Base-by-base conservation (phyloP, 2,113 vertebrate species). In the Corythornis cristatus region DNA sequence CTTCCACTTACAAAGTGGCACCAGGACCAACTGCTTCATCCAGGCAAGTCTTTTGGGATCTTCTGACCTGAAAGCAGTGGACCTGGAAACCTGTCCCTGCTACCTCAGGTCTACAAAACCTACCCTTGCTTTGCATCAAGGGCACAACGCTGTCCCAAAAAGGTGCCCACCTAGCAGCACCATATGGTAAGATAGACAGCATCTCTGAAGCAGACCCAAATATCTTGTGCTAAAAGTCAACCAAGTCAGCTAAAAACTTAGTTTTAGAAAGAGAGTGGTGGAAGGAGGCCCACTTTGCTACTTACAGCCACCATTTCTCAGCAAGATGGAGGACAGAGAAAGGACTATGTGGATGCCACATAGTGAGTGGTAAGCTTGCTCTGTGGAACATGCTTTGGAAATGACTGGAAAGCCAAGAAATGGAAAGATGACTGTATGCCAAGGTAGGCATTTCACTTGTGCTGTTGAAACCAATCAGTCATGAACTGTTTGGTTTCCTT, bases 141-240 rank as follows among this genome's bases (percentile, higher is more conserved):
- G 25, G 17, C 50, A 54, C 11, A 42, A 15, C 3, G 1, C 25
- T 73, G 40, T 25, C 20, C 67, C 6, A 2, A 31, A 15, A 45
- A 23, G 17, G 7, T 8, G 28, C 23, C 50, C 37, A 40, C 23
- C 31, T 64, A 76, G 50, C 62, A 68, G 35, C 21, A 31, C 33
- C 5, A 0, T 26, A 35, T 0, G 1, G 23, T 22, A 40, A 53
- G n/a, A 40, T 6, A 67, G 33, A 28, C 2, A 28, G 21, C 20
- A 17, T 7, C 6, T 0, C 22, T 57, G 43, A 57, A 37, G 35
- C 22, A 46, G 50, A 76, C 7, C 2, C 16, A 45, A 37, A 10
- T 37, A 37, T 37, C 45, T 73, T 45, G 25, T 11, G 35, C 61
- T 48, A 25, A 43, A 67, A 43, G 46, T 29, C 66, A 60, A 51